phyloP scores from a whole-genome alignment of 2,888 invertebrate species.

The Noctua janthina region DNA sequence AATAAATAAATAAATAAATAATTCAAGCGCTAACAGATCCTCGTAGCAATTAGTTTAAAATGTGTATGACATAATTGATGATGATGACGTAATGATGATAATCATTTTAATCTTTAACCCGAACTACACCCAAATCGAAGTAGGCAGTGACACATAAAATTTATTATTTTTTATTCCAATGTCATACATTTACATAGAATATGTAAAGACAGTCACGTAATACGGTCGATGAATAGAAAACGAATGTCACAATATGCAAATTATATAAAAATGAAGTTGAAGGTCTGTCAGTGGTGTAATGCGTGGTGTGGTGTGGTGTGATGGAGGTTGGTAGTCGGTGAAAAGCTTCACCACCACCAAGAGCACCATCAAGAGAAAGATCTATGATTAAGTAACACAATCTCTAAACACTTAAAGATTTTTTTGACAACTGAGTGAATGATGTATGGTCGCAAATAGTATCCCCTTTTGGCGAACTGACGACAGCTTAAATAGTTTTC shows the following conservation, averaged over 20 bases:
- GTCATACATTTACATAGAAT: constrained; percentile 1
- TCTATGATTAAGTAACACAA: neutral
- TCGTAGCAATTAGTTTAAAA: neutral
- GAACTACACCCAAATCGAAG: neutral
- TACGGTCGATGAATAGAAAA: neutral
- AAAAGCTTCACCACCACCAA: neutral
- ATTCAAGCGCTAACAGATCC: too few species aligned
- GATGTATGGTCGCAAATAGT: neutral
- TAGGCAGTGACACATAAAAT: neutral
- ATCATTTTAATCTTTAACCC: neutral
- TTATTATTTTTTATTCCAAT: neutral
- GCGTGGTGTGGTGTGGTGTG: neutral
- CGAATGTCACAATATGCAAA: neutral
- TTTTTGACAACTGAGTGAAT: neutral
- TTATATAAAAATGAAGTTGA: neutral
- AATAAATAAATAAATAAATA: too few species aligned
- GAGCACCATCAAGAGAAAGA: neutral
- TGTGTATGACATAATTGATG: neutral
- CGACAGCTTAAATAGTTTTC: neutral
- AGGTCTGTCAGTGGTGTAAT: neutral
- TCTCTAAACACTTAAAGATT: neutral
- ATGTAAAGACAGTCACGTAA: neutral
- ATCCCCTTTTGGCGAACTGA: neutral
- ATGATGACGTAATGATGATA: neutral
- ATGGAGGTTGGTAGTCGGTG: neutral